These are phyloP conservation scores for Rhea americana DNA, from an alignment of 2,113 vertebrate genomes.

Conservation along the genomic window DNA sequence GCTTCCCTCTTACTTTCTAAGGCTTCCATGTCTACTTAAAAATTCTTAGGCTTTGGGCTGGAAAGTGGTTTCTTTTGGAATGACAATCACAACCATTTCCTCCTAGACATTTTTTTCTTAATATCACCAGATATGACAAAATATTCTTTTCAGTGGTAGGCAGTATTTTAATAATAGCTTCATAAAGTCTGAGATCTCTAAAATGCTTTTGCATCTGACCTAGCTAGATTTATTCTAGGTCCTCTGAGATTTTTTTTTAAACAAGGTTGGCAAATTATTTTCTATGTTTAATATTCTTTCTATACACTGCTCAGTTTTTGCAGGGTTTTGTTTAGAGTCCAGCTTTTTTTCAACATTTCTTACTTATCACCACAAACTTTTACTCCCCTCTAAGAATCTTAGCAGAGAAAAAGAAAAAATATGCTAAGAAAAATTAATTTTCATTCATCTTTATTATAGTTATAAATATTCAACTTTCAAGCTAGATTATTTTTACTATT, in stretches of 20 bases:
- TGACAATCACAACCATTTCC: not conserved
- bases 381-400: not conserved
- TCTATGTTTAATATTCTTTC: not conserved
- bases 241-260: not conserved
- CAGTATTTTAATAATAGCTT: not conserved
- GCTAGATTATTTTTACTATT: not conserved
- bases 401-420: not conserved
- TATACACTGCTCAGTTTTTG: not conserved
- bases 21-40: not conserved
- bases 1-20: not conserved
- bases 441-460: not conserved
- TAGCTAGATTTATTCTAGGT: not conserved
- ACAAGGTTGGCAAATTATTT: not conserved
- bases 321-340: not conserved
- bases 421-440: not conserved
- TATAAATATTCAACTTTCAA: not conserved
- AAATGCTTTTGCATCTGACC: not conserved
- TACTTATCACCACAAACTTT: not conserved
- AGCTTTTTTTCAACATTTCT: not conserved
- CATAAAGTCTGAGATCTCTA: not conserved
- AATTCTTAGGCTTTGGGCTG: not conserved
- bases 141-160: not conserved
- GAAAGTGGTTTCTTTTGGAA: not conserved
- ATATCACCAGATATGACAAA: not conserved
- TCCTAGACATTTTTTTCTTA: not conserved